Percentiles rank a stretch among this genome's conserved stretches.
Evolutionary conservation across 2,888 invertebrate genomes (phyloP).

Genomic region (Siphlonurus alternatus): DNA sequence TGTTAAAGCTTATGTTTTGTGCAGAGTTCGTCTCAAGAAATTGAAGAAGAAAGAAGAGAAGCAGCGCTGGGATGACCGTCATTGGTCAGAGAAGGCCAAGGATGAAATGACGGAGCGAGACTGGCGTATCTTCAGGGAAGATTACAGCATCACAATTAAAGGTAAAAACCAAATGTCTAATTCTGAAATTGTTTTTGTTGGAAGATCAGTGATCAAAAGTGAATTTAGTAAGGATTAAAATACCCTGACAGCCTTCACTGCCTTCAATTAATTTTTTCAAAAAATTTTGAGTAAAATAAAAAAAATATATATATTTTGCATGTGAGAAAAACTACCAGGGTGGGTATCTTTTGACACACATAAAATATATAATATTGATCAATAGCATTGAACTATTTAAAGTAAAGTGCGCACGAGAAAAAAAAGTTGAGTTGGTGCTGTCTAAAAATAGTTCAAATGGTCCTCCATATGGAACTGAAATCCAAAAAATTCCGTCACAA

Average conservation of each 20-base stretch:
- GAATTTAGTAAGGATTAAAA: background rate
- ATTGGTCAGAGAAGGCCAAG: conserved; percentile 91
- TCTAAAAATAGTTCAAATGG: too few relatives aligned
- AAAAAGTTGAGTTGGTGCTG: too few relatives aligned
- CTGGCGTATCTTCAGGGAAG: conserved; percentile 99
- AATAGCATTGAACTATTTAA: too few relatives aligned
- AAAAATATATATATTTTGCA: too few relatives aligned
- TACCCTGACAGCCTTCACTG: background rate
- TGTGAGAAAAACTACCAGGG: too few relatives aligned
- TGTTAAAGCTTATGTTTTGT: conserved; percentile 9
- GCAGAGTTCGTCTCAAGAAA: conserved; percentile 62
- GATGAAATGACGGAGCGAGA: conserved; percentile 98
- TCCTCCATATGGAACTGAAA: too few relatives aligned
- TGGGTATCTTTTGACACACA: too few relatives aligned
- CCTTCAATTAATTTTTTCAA: background rate
- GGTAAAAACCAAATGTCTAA: conserved; percentile 28
- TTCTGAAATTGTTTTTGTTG: background rate
- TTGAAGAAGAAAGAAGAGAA: conserved; percentile 92
- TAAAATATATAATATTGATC: too few relatives aligned
- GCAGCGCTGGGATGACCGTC: conserved; percentile 96
- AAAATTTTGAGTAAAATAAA: too few relatives aligned
- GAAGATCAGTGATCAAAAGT: background rate
- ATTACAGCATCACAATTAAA: conserved; percentile 96
- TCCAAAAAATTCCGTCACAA: too few relatives aligned
- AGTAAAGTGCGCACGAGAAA: too few relatives aligned